Percentiles rank a stretch among this genome's conserved stretches.
phyloP scores from a whole-genome alignment of 2,113 vertebrate genomes.

The Lasiurus borealis region DNA sequence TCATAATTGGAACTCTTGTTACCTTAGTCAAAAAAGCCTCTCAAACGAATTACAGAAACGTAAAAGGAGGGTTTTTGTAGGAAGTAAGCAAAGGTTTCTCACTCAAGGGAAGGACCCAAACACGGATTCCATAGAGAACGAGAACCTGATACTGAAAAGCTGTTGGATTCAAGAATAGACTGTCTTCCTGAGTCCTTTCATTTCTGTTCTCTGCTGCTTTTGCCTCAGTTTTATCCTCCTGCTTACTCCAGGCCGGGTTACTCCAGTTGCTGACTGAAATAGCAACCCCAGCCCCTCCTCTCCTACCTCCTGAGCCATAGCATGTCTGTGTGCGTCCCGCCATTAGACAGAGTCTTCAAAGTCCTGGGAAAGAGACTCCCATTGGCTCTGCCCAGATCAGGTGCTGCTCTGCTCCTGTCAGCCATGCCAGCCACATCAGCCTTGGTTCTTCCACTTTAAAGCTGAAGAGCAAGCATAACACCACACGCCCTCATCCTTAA shows the following conservation, averaged over 20 bases:
- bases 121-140: background rate
- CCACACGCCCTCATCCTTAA: background rate
- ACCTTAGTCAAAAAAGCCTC: conserved; percentile 10
- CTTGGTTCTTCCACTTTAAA: background rate
- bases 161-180: background rate
- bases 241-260: background rate
- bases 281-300: background rate
- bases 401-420: background rate
- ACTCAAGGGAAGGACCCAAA: background rate
- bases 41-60: background rate
- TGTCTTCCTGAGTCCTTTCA: background rate
- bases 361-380: background rate
- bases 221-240: background rate
- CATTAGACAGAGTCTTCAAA: background rate
- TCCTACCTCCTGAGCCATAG: background rate
- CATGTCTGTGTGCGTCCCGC: background rate
- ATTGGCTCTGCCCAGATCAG: background rate
- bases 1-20: conserved; percentile 60
- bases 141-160: background rate
- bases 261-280: background rate
- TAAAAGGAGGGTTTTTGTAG: background rate
- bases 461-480: background rate
- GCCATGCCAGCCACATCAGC: background rate
- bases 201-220: conserved; percentile 22
- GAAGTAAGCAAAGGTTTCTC: conserved; percentile 11